Percentiles rank a stretch among this genome's conserved stretches.
These are phyloP conservation scores for Megatriorchis doriae DNA, from an alignment of 2,113 vertebrate species.

Conservation along the genomic window DNA sequence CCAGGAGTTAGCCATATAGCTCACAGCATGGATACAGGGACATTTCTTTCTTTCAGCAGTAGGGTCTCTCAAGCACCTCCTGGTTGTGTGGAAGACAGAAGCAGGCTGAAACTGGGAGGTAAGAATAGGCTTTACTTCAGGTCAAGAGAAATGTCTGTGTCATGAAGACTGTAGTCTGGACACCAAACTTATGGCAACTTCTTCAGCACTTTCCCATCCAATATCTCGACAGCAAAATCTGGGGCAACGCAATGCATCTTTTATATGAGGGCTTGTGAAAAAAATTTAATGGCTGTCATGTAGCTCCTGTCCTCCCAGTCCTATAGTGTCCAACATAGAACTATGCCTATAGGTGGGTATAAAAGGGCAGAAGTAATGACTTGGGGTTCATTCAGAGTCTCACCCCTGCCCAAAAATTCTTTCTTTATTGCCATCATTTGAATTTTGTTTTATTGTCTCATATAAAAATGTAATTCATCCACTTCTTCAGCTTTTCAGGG, in stretches of 20 bases:
- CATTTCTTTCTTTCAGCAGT: background rate
- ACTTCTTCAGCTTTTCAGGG: background rate
- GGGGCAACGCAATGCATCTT: background rate
- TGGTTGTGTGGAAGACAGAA: background rate
- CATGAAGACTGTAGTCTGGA: background rate
- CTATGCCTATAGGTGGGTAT: background rate
- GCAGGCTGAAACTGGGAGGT: background rate
- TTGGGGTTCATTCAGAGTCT: background rate
- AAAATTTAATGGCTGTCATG: background rate
- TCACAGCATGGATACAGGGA: background rate
- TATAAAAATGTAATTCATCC: background rate
- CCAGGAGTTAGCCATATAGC: background rate
- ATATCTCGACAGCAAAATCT: background rate
- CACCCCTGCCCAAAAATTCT: background rate
- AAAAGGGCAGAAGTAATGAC: background rate
- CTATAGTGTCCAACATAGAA: background rate
- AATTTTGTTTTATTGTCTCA: background rate
- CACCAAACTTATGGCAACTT: background rate
- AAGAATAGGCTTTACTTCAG: background rate
- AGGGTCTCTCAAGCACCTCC: background rate
- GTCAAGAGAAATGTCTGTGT: background rate
- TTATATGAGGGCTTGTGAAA: background rate
- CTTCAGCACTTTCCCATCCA: background rate
- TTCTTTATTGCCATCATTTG: background rate
- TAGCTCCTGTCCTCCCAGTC: background rate